Base-by-base conservation (phyloP, 1,140 invertebrate genomes). In the Drosophila elegans region DNA sequence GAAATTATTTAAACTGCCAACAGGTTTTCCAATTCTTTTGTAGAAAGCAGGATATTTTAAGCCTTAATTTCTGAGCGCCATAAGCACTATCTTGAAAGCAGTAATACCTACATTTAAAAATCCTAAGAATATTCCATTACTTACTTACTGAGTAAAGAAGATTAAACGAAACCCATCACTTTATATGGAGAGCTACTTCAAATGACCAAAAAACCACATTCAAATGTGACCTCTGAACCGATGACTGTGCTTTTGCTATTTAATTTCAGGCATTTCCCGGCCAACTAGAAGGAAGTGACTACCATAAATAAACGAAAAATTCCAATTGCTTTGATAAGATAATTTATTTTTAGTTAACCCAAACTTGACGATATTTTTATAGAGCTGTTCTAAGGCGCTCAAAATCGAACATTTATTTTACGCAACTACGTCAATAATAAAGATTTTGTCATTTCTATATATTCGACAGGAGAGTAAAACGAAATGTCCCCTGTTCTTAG, bases 241-340 rank as follows among this genome's bases (percentile, higher is more conserved):
- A 34, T 51, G 48, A 51, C 46, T 49, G 27, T 9, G 25, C 46
- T n/a, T 48, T 48, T n/a, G 6, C 1, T 29, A 29, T 13, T 10
- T 10, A 48, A 29, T 13, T 10, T 10, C 0, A 27, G 25, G 6
- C n/a, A 10, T 29, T 32, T 13, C n/a, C 46, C 46, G 46, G 11
- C 12, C 27, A 49, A 29, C 3, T 9, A 49, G 46, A 49, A 34
- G 29, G 48, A 49, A 46, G 27, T 32, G n/a, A 25, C n/a, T 49
- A 34, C 29, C 10, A 51, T 6, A 36, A 21, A 16, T 12, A 4
- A 16, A 34, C 13, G 4, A 12, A 38, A 38, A 53, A 21, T 38
- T 38, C 11, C 25, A 38, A 53, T 53, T 21, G 34, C 34, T 38
- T 39, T 4, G 51, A 53, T 53, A 53, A 53, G 51, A 53, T 53